phyloP scores from a whole-genome alignment of 2,888 invertebrate genomes.

The Eledona agricola region DNA sequence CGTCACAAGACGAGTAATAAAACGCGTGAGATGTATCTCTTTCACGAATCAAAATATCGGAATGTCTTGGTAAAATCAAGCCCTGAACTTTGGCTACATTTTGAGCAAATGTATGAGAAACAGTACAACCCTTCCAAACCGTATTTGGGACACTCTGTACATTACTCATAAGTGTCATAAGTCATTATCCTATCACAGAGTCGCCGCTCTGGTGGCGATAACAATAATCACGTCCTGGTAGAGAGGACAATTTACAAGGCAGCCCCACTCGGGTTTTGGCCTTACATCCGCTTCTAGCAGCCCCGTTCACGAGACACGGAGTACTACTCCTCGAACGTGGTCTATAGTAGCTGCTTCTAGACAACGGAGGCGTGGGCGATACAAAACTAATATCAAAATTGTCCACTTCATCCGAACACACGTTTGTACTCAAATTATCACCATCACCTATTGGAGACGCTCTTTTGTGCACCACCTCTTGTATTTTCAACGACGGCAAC shows the following conservation, averaged over 20 bases:
- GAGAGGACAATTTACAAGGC: constrained; percentile 55
- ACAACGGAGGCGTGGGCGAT: constrained; percentile 54
- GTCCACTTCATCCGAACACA: constrained; percentile 24
- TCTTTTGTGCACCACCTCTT: not conserved
- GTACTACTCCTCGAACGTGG: constrained; percentile 54
- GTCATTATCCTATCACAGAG: constrained; percentile 55
- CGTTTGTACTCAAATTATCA: constrained; percentile 6
- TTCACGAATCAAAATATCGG: no score
- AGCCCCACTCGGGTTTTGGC: constrained; percentile 59
- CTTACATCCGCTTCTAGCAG: constrained; percentile 49
- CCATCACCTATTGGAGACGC: constrained; percentile 1
- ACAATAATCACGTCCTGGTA: constrained; percentile 58
- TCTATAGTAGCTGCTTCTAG: constrained; percentile 50
- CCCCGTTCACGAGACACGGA: constrained; percentile 51
- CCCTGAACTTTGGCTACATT: no score
- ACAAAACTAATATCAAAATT: constrained; percentile 43
- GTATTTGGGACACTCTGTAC: no score
- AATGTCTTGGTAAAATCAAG: no score
- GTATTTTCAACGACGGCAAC: no score
- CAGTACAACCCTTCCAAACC: no score
- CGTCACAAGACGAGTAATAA: no score
- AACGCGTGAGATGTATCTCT: no score
- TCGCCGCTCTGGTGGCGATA: constrained; percentile 58
- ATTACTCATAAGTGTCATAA: no score
- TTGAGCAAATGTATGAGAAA: no score